Evolutionary conservation across 2,888 invertebrate species (phyloP), one percentile per base, ranked within the genome.

Genomic region (Meta bourneti): DNA sequence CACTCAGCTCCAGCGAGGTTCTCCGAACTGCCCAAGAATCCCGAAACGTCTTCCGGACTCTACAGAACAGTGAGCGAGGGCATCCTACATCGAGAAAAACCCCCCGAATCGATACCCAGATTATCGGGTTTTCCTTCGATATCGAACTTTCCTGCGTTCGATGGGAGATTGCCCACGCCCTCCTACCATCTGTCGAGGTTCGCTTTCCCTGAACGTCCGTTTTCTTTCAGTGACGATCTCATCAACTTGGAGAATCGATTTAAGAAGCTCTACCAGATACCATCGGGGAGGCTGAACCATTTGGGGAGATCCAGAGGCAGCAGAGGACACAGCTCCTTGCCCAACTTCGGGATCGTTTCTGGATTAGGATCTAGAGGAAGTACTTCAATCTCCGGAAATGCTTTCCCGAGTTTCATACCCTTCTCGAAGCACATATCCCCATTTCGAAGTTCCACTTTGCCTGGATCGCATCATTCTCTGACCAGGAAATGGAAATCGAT

Each of bases 141-240:
- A 6, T 52, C 83, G 1, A 51, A 34, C 13, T 16, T 74, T 13
- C 52, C 75, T 7, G 13, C 34, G 48, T 34, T 75, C 11, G 84
- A 48, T 52, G 83, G 74, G 11, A 83, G 11, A 20, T 34, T 61
- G 61, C 61, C 34, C 9, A 34, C 74, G 6, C 34, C 84, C 2
- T 13, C 54, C 7, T 61, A 16, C 16, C 61, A 61, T 0, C 8
- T 61, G 13, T 61, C 61, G 13, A 61, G n/a, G 78, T 51, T 48
- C 72, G 54, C 54, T 48, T 84, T 61, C 84, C 84, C 16, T 13
- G 51, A 34, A 16, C 84, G 84, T 7, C 54, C 61, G 11, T 75
- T 84, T n/a, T n/a, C 54, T 6, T 61, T 84, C 34, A 75, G 74
- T 9, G 61, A 84, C 52, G 84, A 84, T 61, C 48, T 84, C 16